Conservation (phyloP, 2,888 invertebrate genomes). For the Trimorus sp. region DNA sequence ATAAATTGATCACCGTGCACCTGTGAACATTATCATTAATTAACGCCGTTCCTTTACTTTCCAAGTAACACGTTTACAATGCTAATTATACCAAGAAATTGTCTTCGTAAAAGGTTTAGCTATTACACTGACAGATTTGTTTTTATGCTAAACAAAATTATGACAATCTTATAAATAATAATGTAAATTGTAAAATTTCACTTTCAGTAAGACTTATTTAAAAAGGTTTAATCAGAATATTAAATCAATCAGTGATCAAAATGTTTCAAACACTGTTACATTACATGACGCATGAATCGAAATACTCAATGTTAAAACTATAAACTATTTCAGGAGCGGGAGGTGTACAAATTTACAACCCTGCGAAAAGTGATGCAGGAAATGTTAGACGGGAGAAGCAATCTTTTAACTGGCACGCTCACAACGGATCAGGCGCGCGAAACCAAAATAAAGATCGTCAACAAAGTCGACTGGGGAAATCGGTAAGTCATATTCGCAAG, state of each 20-base stretch:
- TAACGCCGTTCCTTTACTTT: neutral
- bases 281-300: too few relatives aligned
- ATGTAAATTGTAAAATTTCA: neutral
- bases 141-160: neutral
- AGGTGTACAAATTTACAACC: slow-evolving; percentile 92
- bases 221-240: neutral
- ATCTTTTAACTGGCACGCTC: slow-evolving; percentile 92
- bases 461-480: slow-evolving; percentile 98
- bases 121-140: neutral
- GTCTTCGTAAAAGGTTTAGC: too few relatives aligned
- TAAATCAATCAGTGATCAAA: neutral
- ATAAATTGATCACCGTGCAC: neutral
- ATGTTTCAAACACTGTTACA: too few relatives aligned
- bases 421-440: slow-evolving; percentile 96
- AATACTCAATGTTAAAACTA: neutral
- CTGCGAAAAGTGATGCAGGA: slow-evolving; percentile 95
- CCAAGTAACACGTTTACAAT: too few relatives aligned
- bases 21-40: slow-evolving; percentile 4
- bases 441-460: slow-evolving; percentile 91
- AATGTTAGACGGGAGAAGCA: slow-evolving; percentile 91
- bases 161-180: too few relatives aligned
- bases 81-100: too few relatives aligned
- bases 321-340: slow-evolving; percentile 86
- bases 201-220: neutral
- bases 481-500: slow-evolving; percentile 85